phyloP scores from a whole-genome alignment of 1,140 invertebrate genomes.

The Calosoma granatense region DNA sequence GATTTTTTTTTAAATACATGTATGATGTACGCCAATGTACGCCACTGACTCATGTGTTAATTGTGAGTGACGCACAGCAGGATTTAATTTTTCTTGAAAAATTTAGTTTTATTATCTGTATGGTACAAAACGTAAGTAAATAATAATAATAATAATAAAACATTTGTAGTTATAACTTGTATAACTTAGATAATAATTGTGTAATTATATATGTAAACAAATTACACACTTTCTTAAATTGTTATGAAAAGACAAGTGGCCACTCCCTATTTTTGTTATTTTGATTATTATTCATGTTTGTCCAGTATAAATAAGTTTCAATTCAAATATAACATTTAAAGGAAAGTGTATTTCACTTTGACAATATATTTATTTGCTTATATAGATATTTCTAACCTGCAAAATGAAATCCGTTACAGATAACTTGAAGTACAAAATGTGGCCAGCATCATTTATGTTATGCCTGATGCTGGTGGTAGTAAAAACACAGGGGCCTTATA shows the following conservation, averaged over 20 bases:
- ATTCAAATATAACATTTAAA: background rate
- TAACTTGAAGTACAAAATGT: background rate
- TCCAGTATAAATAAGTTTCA: background rate
- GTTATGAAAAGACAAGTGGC: background rate
- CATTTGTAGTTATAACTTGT: background rate
- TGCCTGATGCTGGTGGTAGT: background rate
- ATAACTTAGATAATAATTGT: background rate
- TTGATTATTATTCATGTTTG: background rate
- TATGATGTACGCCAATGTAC: too few species aligned
- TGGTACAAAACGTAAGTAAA: slow-evolving; percentile 1
- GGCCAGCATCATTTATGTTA: background rate
- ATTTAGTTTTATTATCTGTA: background rate
- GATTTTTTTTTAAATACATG: too few species aligned
- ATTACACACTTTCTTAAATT: too few species aligned
- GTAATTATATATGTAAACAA: slow-evolving; percentile 3
- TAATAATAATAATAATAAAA: background rate
- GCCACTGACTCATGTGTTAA: slow-evolving; percentile 2
- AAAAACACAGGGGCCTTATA: background rate
- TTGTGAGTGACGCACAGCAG: background rate
- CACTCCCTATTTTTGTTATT: background rate
- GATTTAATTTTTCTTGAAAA: background rate
- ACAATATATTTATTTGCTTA: background rate
- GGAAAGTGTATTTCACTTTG: background rate
- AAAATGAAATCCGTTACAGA: background rate
- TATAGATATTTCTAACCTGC: background rate